A percentile compares a stretch with the other conserved stretches of the same genome.
Conservation (phyloP, 1,140 invertebrate genomes). For the Oedothorax gibbosus region DNA sequence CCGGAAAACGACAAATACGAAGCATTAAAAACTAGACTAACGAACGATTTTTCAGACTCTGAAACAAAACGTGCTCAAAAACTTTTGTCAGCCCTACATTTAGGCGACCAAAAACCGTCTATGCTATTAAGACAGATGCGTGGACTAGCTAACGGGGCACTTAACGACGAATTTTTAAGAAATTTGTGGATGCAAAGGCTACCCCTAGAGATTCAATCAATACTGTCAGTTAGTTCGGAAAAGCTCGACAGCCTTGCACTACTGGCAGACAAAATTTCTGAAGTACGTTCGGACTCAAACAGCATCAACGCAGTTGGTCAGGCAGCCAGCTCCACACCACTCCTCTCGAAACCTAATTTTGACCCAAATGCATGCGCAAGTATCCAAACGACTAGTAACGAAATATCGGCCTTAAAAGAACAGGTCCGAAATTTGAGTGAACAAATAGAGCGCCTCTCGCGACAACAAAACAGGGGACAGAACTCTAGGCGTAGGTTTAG, state of each 20-base stretch:
- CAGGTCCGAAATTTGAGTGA: neutral
- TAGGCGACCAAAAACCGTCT: constrained; percentile 22
- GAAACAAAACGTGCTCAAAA: constrained; percentile 5
- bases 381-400: neutral
- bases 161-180: constrained; percentile 12
- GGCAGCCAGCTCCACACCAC: neutral
- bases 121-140: constrained; percentile 24
- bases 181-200: constrained; percentile 11
- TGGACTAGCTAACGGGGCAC: neutral
- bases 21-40: neutral
- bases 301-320: neutral
- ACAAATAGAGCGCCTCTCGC: constrained; percentile 7
- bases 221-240: constrained; percentile 24
- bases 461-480: neutral
- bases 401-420: neutral
- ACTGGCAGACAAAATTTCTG: constrained; percentile 31
- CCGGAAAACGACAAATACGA: neutral
- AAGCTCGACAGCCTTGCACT: neutral
- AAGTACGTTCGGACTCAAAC: neutral
- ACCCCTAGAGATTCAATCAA: constrained; percentile 25
- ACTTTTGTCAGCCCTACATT: neutral
- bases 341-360: neutral
- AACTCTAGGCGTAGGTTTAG: neutral
- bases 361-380: no score
- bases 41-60: neutral